Base-by-base conservation (phyloP, 2,888 invertebrate genomes). In the Agrochola litura region DNA sequence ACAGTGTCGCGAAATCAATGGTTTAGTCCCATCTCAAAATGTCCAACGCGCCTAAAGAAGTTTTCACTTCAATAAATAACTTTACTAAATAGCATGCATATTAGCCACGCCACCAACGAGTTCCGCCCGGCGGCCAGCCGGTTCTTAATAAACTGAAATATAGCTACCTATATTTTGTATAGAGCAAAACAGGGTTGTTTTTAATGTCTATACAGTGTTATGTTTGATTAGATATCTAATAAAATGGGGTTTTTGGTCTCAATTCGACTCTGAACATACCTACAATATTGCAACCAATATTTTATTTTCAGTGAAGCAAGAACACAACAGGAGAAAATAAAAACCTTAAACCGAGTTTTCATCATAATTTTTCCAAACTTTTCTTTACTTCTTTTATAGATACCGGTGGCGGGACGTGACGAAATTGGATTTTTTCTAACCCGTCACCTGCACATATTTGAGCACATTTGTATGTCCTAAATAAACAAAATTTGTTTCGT, bases 401-500 rank as follows among this genome's bases (percentile, higher is more conserved):
- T 30, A 71, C 30, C 22, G 56, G 56, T 9, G n/a, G 14, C 16
- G 52, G n/a, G 61, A 80, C 81, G 67, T 68, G 81, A 80, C 56
- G 37, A 84, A 69, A 82, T 82, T 82, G 81, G 46, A 85, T 82
- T 84, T 52, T 82, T 82, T 81, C 66, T 22, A 70, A 67, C 66
- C 65, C 65, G 68, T 74, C 75, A 73, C 69, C 43, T 30, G 49
- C 84, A 84, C 16, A 65, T 61, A 67, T 81, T 81, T 80, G 52
- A 65, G n/a, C 85, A 64, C 52, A 85, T 85, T 82, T 82, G 54
- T 81, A 46, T 16, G 64, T 68, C 82, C 85, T 81, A 67, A 82
- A 82, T 84, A 82, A 60, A 81, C 82, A 85, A 75, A 82, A 85
- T 84, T 85, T 85, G 67, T 84, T 74, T 5, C n/a, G 19, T 58